Conservation (phyloP, 2,797 vertebrate species). For the Botia kubotai region DNA sequence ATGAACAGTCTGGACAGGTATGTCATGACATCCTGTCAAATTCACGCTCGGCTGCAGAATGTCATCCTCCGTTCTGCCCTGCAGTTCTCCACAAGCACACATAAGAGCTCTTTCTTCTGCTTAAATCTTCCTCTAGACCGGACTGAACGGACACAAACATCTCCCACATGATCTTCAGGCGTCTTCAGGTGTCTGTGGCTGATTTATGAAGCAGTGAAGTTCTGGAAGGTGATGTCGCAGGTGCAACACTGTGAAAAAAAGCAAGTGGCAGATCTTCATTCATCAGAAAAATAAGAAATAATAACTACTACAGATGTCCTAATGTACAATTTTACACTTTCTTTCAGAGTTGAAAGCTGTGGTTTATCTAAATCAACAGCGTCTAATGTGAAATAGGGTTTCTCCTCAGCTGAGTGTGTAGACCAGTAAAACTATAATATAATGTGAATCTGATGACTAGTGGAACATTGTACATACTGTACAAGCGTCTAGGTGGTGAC, state of each 20-base stretch:
- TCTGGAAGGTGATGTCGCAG: conserved; percentile 42
- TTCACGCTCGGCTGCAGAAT: conserved; percentile 45
- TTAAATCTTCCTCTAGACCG: conserved; percentile 6
- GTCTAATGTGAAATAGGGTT: not conserved
- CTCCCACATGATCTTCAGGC: not conserved
- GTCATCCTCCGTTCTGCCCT: conserved; percentile 6
- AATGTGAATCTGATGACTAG: not conserved
- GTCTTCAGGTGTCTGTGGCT: not conserved
- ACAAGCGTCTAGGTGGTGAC: not conserved
- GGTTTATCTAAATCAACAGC: conserved; percentile 9
- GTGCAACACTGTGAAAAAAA: conserved; percentile 23
- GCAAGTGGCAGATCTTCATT: conserved; percentile 6
- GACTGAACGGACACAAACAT: not conserved
- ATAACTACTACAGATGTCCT: conserved; percentile 6
- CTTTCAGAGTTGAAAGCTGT: not conserved
- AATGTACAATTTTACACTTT: conserved; percentile 5
- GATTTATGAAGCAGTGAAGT: conserved; percentile 24
- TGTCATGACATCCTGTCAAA: conserved; percentile 41
- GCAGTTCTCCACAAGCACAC: not conserved
- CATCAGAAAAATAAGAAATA: not conserved
- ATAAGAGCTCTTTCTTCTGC: conserved; percentile 14
- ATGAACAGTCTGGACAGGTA: conserved; percentile 22
- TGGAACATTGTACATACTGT: not conserved
- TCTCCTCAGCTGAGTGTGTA: not conserved
- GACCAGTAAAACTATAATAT: too few species aligned